Evolutionary conservation across 2,888 invertebrate species (phyloP), one percentile per base, ranked within the genome.

Genomic region (Boloria euphrosyne): DNA sequence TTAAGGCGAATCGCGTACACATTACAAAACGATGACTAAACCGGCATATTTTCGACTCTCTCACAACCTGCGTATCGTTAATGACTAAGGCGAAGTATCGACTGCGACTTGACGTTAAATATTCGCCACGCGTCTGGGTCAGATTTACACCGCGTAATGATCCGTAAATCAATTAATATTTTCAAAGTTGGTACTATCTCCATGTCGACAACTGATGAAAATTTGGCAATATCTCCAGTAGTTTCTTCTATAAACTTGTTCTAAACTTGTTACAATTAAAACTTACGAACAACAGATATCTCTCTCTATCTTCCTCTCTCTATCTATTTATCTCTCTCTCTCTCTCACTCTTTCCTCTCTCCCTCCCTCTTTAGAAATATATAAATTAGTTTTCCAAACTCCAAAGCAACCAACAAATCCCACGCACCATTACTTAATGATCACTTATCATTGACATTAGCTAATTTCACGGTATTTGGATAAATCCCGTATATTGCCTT

Each of bases 11-110:
- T 81, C 86, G 88, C 80, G 80, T 77, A 77, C 85, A 83, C 86
- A 88, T 87, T 81, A 82, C 85, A 83, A 87, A 83, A 83, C 78
- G 87, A 85, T 90, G 90, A 90, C 86, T 89, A 86, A 87, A 82
- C 80, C 68, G 68, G 68, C 69, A 63, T 68, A 62, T 71, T 72
- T 64, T 59, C 68, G 67, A 71, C 66, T 75, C 74, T 75, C 75
- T 69, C 77, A 76, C 76, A 75, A 71, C 63, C 67, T 71, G 70
- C 64, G 71, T 68, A 64, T 68, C 60, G 67, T 65, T 73, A 73
- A 74, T 76, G 76, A 74, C 71, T 75, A 73, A 69, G 68, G 62
- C 72, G 66, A 73, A 73, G 69, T 66, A 67, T 72, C 51, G 64
- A 65, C 69, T 65, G 61, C 27, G 64, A 60, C 69, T 57, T 66